These are phyloP conservation scores for Brachyalestes nurse DNA, from an alignment of 2,797 vertebrate genomes.

Conservation along the genomic window DNA sequence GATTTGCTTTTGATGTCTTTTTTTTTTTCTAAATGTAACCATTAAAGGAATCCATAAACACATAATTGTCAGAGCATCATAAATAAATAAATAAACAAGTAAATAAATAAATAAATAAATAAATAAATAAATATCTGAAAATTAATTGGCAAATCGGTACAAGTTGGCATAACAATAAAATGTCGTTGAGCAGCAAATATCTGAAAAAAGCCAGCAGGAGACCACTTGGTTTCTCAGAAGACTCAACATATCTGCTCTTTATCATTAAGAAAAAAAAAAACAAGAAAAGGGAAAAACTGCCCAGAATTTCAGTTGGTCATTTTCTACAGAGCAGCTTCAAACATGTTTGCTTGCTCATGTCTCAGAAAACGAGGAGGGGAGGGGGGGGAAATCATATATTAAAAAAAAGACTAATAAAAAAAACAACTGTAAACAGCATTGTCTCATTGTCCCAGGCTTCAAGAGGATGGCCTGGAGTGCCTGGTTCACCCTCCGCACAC, in stretches of 20 bases:
- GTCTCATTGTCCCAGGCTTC: constrained; percentile 69
- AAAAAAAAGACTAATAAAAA: constrained; percentile 32
- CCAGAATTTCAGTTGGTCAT: constrained; percentile 78
- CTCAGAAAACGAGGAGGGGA: constrained; percentile 13
- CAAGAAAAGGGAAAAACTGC: constrained; percentile 66
- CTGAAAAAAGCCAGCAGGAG: constrained; percentile 79
- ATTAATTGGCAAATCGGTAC: constrained; percentile 76
- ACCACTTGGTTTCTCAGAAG: constrained; percentile 81
- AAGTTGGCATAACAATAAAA: constrained; percentile 77
- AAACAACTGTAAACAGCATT: constrained; percentile 79
- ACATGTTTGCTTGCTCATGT: constrained; percentile 70
- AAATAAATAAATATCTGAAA: constrained; percentile 52
- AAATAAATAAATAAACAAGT: constrained; percentile 58
- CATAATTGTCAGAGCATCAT: constrained; percentile 40
- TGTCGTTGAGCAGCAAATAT: constrained; percentile 82
- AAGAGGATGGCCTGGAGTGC: constrained; percentile 75
- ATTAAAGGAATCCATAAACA: constrained; percentile 65
- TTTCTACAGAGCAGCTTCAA: constrained; percentile 75
- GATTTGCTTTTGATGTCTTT: constrained; percentile 83
- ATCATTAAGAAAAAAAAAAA: constrained; percentile 56
- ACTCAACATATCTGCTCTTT: constrained; percentile 64
- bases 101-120: constrained; percentile 53
- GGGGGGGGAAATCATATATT: neutral
- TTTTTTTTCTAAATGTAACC: constrained; percentile 77
- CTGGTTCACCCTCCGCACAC: constrained; percentile 68